These are phyloP conservation scores for Mechanitis mazaeus DNA, from an alignment of 2,888 invertebrate genomes.

Conservation along the genomic window DNA sequence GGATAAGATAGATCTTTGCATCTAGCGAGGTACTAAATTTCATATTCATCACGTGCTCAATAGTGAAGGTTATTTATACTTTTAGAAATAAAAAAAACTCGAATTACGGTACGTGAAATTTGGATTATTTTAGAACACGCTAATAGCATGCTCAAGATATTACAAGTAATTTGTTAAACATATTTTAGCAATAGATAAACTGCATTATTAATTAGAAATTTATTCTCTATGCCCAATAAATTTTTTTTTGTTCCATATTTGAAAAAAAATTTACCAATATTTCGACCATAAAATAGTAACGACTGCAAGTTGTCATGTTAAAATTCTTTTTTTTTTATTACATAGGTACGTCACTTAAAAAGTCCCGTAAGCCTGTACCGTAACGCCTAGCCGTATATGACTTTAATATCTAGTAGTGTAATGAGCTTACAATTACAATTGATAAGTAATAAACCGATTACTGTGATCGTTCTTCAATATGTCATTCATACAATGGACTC, in stretches of 20 bases:
- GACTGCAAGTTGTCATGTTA: too few relatives aligned
- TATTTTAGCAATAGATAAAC: background rate
- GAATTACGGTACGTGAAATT: slow-evolving; percentile 38
- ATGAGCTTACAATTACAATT: slow-evolving; percentile 66
- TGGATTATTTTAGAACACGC: slow-evolving; percentile 40
- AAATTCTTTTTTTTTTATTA: background rate
- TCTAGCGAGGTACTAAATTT: background rate
- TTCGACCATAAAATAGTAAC: too few relatives aligned
- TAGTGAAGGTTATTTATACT: slow-evolving; percentile 17
- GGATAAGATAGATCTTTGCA: slow-evolving; percentile 2
- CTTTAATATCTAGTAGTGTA: slow-evolving; percentile 69
- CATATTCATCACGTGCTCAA: slow-evolving; percentile 12
- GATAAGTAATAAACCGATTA: slow-evolving; percentile 73
- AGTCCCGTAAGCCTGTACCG: slow-evolving; percentile 8
- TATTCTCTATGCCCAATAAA: too few relatives aligned
- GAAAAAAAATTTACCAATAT: too few relatives aligned
- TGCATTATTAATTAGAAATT: too few relatives aligned
- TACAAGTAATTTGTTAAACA: background rate
- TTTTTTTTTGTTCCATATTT: too few relatives aligned
- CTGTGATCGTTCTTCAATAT: slow-evolving; percentile 61
- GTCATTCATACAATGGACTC: slow-evolving; percentile 63
- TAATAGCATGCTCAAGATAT: slow-evolving; percentile 28
- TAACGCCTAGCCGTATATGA: slow-evolving; percentile 30
- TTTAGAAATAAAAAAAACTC: slow-evolving; percentile 22
- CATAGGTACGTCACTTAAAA: background rate